Evolutionary conservation across 2,797 vertebrate genomes (phyloP), one percentile per base, ranked within the genome.

Genomic region (Clamator glandarius): DNA sequence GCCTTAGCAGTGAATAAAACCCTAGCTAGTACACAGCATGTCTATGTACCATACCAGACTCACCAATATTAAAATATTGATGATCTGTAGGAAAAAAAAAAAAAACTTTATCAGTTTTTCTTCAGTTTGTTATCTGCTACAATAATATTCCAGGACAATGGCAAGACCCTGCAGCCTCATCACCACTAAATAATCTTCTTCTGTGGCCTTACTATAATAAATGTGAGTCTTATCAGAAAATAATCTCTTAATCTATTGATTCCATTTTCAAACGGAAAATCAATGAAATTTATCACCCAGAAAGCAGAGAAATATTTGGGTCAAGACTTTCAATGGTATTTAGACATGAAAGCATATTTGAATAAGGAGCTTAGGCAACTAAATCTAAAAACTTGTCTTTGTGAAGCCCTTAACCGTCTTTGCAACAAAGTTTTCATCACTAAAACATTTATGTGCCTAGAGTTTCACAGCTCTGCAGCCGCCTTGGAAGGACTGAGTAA

Each of bases 31-130:
- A 41, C 52, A 93, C 58, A 85, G 41, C 36, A 44, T 29, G 59
- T 18, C 42, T 92, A 24, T 63, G 12, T 50, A 52, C 10, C 69
- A 23, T 54, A 55, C 5, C 28, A 48, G 78, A 58, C 64, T 52
- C 79, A 78, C 90, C 42, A 64, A 24, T 67, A 57, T 35, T 77
- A 81, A 94, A 87, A 66, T 86, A 79, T 89, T 87, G 21, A 84
- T 42, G 23, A 14, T 83, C 33, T 64, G 62, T 50, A 58, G 88
- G 20, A 29, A 72, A 14, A 51, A 29, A 72, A 14, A 51, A 14
- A 26, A 26, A 26, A 15, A 24, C 11, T 51, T 78, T 48, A 41
- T 35, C 64, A 61, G 11, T 86, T 81, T 90, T 25, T 72, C 33
- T 68, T 87, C 67, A 72, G 12, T 59, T 90, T 84, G 13, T 75